A percentile compares a stretch with the other conserved stretches of the same genome.
These are phyloP conservation scores for Melanotaenia boesemani DNA, from an alignment of 2,797 vertebrate genomes.

Conservation along the genomic window DNA sequence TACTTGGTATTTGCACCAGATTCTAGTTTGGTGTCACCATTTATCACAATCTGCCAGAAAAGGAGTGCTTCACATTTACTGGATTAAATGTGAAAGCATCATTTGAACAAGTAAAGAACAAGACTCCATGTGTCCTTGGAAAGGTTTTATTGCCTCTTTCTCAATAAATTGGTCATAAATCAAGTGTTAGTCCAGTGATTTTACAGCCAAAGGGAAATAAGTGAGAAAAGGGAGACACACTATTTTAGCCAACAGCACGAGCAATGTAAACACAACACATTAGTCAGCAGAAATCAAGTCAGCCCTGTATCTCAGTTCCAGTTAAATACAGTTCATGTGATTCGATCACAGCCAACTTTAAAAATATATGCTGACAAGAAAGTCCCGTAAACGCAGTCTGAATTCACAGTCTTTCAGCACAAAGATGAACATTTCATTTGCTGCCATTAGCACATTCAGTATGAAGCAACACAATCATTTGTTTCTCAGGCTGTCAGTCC, in stretches of 20 bases:
- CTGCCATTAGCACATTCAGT: constrained; percentile 62
- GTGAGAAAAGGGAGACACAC: constrained; percentile 51
- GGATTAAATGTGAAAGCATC: too few species aligned
- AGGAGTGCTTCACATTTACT: not conserved
- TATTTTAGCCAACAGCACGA: constrained; percentile 38
- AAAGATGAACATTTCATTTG: constrained; percentile 35
- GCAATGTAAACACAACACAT: constrained; percentile 68
- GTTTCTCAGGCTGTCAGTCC: not conserved
- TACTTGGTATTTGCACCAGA: not conserved
- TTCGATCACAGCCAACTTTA: constrained; percentile 32
- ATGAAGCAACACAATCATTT: constrained; percentile 41
- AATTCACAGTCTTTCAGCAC: constrained; percentile 23
- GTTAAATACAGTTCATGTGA: constrained; percentile 33
- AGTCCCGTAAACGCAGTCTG: constrained; percentile 30
- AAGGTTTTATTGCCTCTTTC: constrained; percentile 72
- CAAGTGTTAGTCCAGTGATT: constrained; percentile 60
- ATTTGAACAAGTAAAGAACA: not conserved
- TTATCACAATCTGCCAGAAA: not conserved
- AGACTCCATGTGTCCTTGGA: constrained; percentile 21
- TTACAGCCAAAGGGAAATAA: constrained; percentile 56
- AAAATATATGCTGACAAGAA: constrained; percentile 25
- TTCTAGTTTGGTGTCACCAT: not conserved
- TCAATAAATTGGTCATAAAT: constrained; percentile 64
- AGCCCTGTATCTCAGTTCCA: constrained; percentile 18
- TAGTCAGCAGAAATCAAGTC: constrained; percentile 6